These are phyloP conservation scores for Hucho hucho DNA, from an alignment of 2,113 vertebrate genomes.

Conservation along the genomic window DNA sequence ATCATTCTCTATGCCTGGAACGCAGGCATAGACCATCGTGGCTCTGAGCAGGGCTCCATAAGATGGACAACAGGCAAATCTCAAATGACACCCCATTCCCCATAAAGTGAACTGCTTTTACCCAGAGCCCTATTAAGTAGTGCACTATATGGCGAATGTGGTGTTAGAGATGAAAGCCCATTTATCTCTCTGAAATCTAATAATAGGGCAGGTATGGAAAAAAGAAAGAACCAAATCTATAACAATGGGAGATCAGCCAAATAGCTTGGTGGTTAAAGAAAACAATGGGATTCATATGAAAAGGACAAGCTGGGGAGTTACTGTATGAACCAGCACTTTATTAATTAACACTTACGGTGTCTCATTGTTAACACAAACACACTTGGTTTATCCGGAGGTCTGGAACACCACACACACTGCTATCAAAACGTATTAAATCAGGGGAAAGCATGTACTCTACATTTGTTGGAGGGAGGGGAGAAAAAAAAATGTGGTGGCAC, in stretches of 20 bases:
- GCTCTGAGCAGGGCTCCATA: background rate
- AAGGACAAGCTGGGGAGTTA: background rate
- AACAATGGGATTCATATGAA: background rate
- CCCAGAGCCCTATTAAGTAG: constrained; percentile 9
- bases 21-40: background rate
- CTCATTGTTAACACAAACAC: constrained; percentile 2
- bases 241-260: constrained; percentile 6
- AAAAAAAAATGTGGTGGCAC: background rate
- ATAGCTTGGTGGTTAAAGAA: constrained; percentile 21
- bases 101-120: constrained; percentile 24
- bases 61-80: constrained; percentile 5
- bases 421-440: constrained; percentile 7
- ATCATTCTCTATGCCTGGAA: background rate
- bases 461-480: background rate
- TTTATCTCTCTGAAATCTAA: background rate
- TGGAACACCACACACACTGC: constrained; percentile 10
- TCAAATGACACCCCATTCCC: constrained; percentile 26
- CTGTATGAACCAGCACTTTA: background rate
- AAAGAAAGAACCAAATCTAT: constrained; percentile 20
- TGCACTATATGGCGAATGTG: background rate
- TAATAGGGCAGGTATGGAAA: background rate
- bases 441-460: background rate
- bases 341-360: background rate
- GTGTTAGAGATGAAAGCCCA: background rate
- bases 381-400: background rate